These are phyloP conservation scores for Melanotaenia trifasciata DNA, from an alignment of 2,797 vertebrate species.

Conservation along the genomic window DNA sequence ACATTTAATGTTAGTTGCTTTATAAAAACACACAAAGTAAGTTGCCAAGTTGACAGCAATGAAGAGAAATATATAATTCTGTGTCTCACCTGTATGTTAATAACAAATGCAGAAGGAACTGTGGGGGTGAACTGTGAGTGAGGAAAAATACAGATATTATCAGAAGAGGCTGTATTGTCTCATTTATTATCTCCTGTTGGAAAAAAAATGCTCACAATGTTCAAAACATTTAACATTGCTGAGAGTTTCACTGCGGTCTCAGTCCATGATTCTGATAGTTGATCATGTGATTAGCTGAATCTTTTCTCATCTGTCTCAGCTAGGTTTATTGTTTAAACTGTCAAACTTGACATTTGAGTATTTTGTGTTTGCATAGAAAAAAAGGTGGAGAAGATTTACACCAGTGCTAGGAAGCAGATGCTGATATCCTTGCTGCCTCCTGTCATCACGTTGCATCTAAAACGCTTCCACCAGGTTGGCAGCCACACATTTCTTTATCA, in stretches of 20 bases:
- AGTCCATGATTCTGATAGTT: no score
- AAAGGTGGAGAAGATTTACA: slow-evolving; percentile 91
- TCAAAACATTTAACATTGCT: not conserved
- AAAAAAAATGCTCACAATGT: not conserved
- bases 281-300: no score
- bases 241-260: not conserved
- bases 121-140: no score
- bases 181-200: not conserved
- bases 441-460: slow-evolving; percentile 94
- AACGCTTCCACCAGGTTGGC: slow-evolving; percentile 97
- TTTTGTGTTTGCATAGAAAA: slow-evolving; percentile 79
- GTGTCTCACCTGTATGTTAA: no score
- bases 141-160: no score
- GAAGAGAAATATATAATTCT: no score
- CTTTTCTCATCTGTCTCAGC: not conserved
- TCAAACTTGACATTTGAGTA: not conserved
- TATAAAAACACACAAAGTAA: no score
- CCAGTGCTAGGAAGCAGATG: slow-evolving; percentile 95
- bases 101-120: no score
- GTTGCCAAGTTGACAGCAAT: no score
- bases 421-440: slow-evolving; percentile 94
- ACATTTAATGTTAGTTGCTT: no score
- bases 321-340: not conserved
- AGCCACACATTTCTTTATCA: not conserved
- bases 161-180: not conserved